Conservation (phyloP, 1,140 invertebrate genomes). For the Pristionchus pacificus region DNA sequence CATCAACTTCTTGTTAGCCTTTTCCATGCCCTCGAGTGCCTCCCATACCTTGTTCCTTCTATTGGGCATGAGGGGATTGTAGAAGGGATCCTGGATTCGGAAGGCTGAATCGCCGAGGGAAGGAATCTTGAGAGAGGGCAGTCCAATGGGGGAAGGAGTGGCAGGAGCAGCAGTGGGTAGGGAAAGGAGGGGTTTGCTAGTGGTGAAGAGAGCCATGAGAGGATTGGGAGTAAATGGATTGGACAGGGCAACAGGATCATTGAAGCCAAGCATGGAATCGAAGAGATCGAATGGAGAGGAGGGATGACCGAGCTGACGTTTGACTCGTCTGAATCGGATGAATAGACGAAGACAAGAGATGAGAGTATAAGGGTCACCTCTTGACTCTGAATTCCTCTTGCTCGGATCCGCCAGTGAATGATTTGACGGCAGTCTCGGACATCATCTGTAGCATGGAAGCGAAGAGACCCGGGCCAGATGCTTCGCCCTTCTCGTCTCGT, state of each 20-base stretch:
- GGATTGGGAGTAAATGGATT: slow-evolving; percentile 22
- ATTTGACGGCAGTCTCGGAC: no score
- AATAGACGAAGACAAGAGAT: not conserved
- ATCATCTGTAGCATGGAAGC: no score
- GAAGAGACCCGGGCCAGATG: no score
- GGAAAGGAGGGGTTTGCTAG: slow-evolving; percentile 15
- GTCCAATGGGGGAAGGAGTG: not conserved
- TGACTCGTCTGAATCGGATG: slow-evolving; percentile 4
- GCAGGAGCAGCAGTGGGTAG: not conserved
- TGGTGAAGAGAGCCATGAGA: slow-evolving; percentile 18
- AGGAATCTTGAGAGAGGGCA: slow-evolving; percentile 3
- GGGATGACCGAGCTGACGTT: not conserved
- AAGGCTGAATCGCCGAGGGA: slow-evolving; percentile 20
- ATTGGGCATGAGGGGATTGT: slow-evolving; percentile 26
- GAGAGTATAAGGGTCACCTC: no score
- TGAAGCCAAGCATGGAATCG: not conserved
- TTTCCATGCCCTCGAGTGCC: slow-evolving; percentile 10
- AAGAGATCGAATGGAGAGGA: slow-evolving; percentile 14
- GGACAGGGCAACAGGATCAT: not conserved
- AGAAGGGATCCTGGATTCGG: slow-evolving; percentile 27
- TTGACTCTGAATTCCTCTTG: no score
- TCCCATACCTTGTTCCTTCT: slow-evolving; percentile 22
- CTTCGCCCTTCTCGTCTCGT: no score
- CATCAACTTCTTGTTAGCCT: no score
- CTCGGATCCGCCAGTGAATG: no score